Conservation (phyloP, 2,797 vertebrate genomes). For the Sorex maritimensis region DNA sequence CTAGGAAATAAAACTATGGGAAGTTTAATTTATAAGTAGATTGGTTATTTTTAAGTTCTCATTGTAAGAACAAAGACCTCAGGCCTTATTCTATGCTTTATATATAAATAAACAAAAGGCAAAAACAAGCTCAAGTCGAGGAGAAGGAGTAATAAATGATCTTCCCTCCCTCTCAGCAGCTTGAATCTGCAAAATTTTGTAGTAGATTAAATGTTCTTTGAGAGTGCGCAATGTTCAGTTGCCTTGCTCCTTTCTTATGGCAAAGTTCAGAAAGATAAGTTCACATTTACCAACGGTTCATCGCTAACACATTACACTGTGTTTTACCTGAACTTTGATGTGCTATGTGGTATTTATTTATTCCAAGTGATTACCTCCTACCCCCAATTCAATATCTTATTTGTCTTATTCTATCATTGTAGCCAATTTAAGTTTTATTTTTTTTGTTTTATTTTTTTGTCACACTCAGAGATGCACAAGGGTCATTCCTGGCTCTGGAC, state of each 20-base stretch:
- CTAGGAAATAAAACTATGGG: constrained; percentile 23
- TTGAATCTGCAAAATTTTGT: constrained; percentile 45
- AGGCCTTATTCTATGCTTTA: constrained; percentile 22
- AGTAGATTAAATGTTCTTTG: constrained; percentile 50
- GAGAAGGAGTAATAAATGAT: constrained; percentile 4
- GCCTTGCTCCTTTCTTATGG: constrained; percentile 47
- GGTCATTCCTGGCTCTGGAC: too few relatives aligned
- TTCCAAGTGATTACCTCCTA: constrained; percentile 69
- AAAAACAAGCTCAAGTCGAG: constrained; percentile 24
- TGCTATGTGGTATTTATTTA: background rate
- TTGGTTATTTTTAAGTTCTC: background rate
- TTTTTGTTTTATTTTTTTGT: background rate
- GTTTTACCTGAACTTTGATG: background rate
- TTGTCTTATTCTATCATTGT: too few relatives aligned
- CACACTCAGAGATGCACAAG: too few relatives aligned
- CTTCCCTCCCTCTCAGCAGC: background rate
- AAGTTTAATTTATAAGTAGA: background rate
- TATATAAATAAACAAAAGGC: constrained; percentile 39
- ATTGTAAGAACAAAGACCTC: constrained; percentile 21
- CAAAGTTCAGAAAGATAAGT: background rate
- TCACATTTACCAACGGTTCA: background rate
- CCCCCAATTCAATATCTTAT: constrained; percentile 40
- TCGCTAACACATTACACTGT: background rate
- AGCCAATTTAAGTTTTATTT: background rate
- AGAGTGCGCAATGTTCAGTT: background rate